These are phyloP conservation scores for Tragelaphus oryx DNA, from an alignment of 2,797 vertebrate genomes.

Conservation along the genomic window DNA sequence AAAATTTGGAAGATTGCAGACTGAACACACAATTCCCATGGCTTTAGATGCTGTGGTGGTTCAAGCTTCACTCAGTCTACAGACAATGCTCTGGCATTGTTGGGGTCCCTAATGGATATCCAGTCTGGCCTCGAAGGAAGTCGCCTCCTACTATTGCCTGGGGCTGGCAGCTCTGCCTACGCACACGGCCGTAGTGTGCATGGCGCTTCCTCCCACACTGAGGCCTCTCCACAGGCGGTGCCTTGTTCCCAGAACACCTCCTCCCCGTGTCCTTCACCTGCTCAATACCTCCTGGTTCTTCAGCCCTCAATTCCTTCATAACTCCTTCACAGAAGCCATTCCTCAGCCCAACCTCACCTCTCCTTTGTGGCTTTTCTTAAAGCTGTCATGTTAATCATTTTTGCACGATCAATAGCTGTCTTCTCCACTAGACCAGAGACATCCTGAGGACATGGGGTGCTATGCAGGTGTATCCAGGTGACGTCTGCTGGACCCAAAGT, in stretches of 20 bases:
- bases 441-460: neutral
- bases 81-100: neutral
- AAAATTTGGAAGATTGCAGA: neutral
- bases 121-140: neutral
- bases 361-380: neutral
- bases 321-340: neutral
- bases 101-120: neutral
- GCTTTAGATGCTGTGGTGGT: neutral
- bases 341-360: neutral
- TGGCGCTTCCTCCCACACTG: neutral
- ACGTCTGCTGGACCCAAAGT: neutral
- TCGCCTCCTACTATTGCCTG: neutral
- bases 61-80: neutral
- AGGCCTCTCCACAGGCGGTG: neutral
- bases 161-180: neutral
- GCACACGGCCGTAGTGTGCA: accelerated
- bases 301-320: neutral
- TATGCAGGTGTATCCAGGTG: neutral
- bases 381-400: neutral
- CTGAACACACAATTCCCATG: neutral
- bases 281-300: neutral
- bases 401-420: neutral
- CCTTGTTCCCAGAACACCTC: too few species aligned
- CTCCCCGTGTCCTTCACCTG: neutral
- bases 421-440: neutral